Conservation (phyloP, 2,797 vertebrate genomes). For the Xenentodon cancila region DNA sequence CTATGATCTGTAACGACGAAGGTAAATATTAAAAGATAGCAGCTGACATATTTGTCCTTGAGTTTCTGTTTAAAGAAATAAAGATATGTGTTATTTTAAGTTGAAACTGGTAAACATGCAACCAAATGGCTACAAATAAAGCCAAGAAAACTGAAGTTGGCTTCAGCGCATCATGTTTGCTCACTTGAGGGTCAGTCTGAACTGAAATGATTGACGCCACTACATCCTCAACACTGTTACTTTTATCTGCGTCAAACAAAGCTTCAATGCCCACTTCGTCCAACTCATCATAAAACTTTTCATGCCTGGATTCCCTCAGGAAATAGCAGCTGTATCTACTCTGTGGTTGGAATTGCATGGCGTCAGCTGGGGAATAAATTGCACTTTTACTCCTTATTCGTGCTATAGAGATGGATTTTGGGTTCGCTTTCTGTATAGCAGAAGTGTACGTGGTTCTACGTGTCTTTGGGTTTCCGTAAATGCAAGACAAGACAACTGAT, state of each 20-base stretch:
- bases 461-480: conserved; percentile 10
- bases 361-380: conserved; percentile 17
- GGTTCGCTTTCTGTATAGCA: conserved; percentile 6
- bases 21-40: too few relatives aligned
- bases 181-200: conserved; percentile 33
- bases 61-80: conserved; percentile 36
- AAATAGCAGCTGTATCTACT: conserved; percentile 36
- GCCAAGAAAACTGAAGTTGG: not conserved
- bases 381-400: conserved; percentile 6
- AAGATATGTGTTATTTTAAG: conserved; percentile 47
- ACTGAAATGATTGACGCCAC: conserved; percentile 40
- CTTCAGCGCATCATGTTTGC: conserved; percentile 5
- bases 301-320: conserved; percentile 39
- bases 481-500: not conserved
- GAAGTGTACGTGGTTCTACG: conserved; percentile 12
- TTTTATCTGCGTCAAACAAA: conserved; percentile 28
- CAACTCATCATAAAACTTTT: conserved; percentile 44
- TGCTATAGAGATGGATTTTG: conserved; percentile 10
- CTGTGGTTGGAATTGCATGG: conserved; percentile 18
- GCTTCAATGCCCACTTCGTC: conserved; percentile 31
- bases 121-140: not conserved
- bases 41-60: not conserved
- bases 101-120: conserved; percentile 42
- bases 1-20: not conserved
- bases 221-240: conserved; percentile 1